Conservation (phyloP, 2,113 vertebrate genomes). For the Grammomys dolichurus region DNA sequence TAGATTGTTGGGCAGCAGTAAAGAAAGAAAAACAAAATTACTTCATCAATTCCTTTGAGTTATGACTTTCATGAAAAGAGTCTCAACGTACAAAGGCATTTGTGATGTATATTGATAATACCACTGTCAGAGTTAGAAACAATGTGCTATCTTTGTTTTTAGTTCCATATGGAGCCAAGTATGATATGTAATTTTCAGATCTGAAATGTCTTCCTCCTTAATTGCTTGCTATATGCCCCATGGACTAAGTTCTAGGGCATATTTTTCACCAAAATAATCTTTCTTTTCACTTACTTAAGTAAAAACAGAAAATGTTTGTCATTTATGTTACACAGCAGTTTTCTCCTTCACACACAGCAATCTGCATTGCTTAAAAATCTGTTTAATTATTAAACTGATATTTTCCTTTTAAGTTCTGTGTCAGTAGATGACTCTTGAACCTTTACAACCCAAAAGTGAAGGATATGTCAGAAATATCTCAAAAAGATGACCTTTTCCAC, state of each 20-base stretch:
- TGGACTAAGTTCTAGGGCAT: conserved; percentile 2
- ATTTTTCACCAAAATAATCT: conserved; percentile 40
- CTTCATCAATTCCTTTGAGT: conserved; percentile 28
- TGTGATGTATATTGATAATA: neutral
- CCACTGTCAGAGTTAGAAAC: neutral
- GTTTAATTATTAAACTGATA: conserved; percentile 11
- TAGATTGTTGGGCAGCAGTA: neutral
- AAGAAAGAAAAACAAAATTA: neutral
- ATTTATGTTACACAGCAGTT: conserved; percentile 46
- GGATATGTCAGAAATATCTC: neutral
- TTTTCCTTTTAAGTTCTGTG: neutral
- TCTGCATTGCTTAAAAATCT: conserved; percentile 60
- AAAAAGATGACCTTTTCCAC: neutral
- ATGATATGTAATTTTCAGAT: neutral
- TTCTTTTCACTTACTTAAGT: conserved; percentile 64
- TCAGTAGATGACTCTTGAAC: conserved; percentile 43
- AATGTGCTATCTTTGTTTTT: conserved; percentile 16
- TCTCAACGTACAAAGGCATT: neutral
- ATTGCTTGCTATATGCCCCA: neutral
- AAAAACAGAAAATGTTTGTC: conserved; percentile 46
- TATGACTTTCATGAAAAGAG: conserved; percentile 15
- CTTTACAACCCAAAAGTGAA: conserved; percentile 17
- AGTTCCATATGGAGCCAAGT: conserved; percentile 20
- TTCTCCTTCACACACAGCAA: conserved; percentile 55
- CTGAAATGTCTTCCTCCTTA: neutral